phyloP scores from a whole-genome alignment of 35 echinoderm and acorn worm genomes.

The Apostichopus californicus region DNA sequence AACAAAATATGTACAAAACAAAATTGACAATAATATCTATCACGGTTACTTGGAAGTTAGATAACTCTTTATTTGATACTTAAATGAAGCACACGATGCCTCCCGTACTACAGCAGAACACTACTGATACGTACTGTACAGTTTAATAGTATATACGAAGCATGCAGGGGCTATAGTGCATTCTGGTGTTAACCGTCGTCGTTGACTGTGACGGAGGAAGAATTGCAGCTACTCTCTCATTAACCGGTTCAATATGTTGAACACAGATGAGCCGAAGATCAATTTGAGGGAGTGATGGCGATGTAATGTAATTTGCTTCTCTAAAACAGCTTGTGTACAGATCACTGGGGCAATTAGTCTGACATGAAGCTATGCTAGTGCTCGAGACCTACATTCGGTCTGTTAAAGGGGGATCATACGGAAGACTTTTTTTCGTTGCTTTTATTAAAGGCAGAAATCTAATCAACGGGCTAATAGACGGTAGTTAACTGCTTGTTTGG shows the following conservation, averaged over 20 bases:
- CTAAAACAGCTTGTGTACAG: slow-evolving; percentile 50
- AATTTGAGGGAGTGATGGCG: slow-evolving; percentile 42
- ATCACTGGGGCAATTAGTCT: slow-evolving; percentile 40
- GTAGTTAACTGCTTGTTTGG: background rate
- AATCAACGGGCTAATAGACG: slow-evolving; percentile 27
- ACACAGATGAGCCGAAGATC: slow-evolving; percentile 13
- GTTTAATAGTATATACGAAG: too few species aligned
- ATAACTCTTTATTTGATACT: background rate
- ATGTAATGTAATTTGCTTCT: slow-evolving; percentile 50
- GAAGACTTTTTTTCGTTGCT: background rate
- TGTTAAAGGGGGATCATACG: slow-evolving; percentile 33
- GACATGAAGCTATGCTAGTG: slow-evolving; percentile 38
- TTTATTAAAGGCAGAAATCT: slow-evolving; percentile 32
- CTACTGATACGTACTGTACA: too few species aligned
- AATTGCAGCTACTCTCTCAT: background rate
- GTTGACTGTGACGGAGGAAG: background rate
- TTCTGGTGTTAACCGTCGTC: background rate
- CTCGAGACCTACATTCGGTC: slow-evolving; percentile 39
- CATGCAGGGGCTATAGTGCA: too few species aligned
- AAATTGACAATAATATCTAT: too few species aligned
- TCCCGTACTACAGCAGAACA: too few species aligned
- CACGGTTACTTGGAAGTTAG: background rate
- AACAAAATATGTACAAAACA: too few species aligned
- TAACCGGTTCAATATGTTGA: slow-evolving; percentile 37
- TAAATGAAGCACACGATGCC: too few species aligned